Conservation (phyloP, 2,113 vertebrate genomes). For the Merops nubicus region DNA sequence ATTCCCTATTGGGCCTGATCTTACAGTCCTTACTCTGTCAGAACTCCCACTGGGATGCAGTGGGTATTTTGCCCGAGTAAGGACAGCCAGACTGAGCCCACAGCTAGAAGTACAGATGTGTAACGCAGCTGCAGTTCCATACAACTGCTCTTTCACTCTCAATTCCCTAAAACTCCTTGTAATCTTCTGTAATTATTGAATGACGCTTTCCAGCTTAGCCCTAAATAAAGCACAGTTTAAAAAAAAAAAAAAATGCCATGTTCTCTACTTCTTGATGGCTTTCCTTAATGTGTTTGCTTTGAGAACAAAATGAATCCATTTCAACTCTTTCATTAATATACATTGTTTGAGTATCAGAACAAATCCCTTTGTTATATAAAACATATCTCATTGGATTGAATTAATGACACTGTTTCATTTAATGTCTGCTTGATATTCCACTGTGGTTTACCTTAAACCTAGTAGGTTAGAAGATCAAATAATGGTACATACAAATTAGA, state of each 20-base stretch:
- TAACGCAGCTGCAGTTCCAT: constrained; percentile 84
- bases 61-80: constrained; percentile 47
- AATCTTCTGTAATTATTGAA: constrained; percentile 99
- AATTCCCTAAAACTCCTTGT: constrained; percentile 96
- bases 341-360: constrained; percentile 71
- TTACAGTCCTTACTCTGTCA: constrained; percentile 49
- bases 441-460: constrained; percentile 67
- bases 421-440: constrained; percentile 67
- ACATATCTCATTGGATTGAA: constrained; percentile 61
- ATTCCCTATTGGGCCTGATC: constrained; percentile 59
- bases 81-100: constrained; percentile 57
- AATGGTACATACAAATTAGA: constrained; percentile 62
- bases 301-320: constrained; percentile 65
- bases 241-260: constrained; percentile 75
- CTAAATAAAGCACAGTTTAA: constrained; percentile 99
- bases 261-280: constrained; percentile 60
- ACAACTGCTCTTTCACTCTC: constrained; percentile 93
- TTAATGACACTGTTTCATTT: constrained; percentile 64
- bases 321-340: constrained; percentile 61
- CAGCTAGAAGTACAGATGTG: constrained; percentile 79
- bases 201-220: constrained; percentile 99
- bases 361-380: constrained; percentile 74
- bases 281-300: constrained; percentile 64
- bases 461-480: constrained; percentile 68
- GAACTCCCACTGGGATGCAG: constrained; percentile 44